Base-by-base conservation (phyloP, 2,113 vertebrate genomes). In the Dissostichus mawsoni region DNA sequence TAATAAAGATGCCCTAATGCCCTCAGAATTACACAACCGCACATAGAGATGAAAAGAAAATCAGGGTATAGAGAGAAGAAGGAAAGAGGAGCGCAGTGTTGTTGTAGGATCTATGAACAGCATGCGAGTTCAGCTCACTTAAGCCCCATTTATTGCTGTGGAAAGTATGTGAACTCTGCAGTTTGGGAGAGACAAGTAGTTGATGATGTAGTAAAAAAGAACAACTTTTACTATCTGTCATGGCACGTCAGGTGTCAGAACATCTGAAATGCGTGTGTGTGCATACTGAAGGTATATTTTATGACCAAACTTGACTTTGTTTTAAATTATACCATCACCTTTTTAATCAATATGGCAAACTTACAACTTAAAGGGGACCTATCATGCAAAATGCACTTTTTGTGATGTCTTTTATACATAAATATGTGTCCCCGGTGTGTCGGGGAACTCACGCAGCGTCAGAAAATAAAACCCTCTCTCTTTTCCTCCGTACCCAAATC, bases 21-120 rank as follows among this genome's bases (percentile, higher is more conserved):
- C 48, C 55, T 67, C 56, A 76, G 61, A 61, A 69, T 53, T 74
- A 48, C 18, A 67, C 41, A 36, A 29, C 82, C 67, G 68, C 69
- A 41, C 51, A 55, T 71, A 41, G 4, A 25, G 61, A 45, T 45
- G 47, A 23, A 50, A 61, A 29, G 36, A 18, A 29, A 25, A 33
- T 41, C 62, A 53, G 50, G 41, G 36, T 41, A 36, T 7, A 78
- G 52, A 55, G 13, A 59, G 55, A 61, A 23, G 23, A 29, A 41
- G 36, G 36, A 41, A 41, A 41, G 5, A 41, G 36, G 36, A 4
- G 36, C 25, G 47, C 8, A 7, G 8, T 36, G 18, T 25, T 18
- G 18, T 71, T 57, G 18, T 13, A 52, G 18, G 23, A 44, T 51
- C 65, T 68, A 23, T 36, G 63, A 76, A 64, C 57, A 65, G 62